Percentiles rank a stretch among this genome's conserved stretches.
Conservation (phyloP, 2,888 invertebrate species). For the Digitonthophagus gazella region DNA sequence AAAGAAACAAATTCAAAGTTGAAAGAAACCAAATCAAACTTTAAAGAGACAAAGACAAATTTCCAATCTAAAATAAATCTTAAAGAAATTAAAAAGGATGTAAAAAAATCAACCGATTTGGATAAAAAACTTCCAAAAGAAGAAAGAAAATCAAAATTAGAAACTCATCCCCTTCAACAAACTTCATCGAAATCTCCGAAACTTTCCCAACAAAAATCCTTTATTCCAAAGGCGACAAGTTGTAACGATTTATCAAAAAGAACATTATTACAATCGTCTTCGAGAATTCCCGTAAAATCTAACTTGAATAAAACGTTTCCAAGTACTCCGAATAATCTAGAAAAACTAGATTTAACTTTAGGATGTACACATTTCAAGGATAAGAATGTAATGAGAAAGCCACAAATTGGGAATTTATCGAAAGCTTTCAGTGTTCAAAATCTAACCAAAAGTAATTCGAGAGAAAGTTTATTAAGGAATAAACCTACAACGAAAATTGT, state of each 20-base stretch:
- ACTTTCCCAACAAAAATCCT: conserved; percentile 18
- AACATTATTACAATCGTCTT: conserved; percentile 26
- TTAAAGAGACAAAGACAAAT: too few relatives aligned
- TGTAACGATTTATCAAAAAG: conserved; percentile 39
- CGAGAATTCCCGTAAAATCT: conserved; percentile 47
- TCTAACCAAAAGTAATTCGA: conserved; percentile 19
- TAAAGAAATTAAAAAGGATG: too few relatives aligned
- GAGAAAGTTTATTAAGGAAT: not conserved
- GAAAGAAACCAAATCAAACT: too few relatives aligned
- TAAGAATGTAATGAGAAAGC: not conserved
- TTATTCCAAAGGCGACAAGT: conserved; percentile 42
- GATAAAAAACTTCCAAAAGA: too few relatives aligned
- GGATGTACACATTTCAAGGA: conserved; percentile 31
- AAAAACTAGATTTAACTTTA: conserved; percentile 36
- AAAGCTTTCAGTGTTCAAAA: conserved; percentile 30
- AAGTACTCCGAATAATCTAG: conserved; percentile 51
- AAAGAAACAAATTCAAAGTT: too few relatives aligned
- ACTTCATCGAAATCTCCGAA: too few relatives aligned
- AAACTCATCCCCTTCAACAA: too few relatives aligned
- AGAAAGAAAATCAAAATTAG: not conserved
- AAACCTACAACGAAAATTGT: not conserved
- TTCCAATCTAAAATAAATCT: too few relatives aligned
- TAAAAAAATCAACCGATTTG: too few relatives aligned
- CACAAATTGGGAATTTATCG: too few relatives aligned
- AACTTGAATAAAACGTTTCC: conserved; percentile 44